Evolutionary conservation across 2,113 vertebrate species (phyloP), one percentile per base, ranked within the genome.

Genomic region (Sphaerodactylus townsendi): DNA sequence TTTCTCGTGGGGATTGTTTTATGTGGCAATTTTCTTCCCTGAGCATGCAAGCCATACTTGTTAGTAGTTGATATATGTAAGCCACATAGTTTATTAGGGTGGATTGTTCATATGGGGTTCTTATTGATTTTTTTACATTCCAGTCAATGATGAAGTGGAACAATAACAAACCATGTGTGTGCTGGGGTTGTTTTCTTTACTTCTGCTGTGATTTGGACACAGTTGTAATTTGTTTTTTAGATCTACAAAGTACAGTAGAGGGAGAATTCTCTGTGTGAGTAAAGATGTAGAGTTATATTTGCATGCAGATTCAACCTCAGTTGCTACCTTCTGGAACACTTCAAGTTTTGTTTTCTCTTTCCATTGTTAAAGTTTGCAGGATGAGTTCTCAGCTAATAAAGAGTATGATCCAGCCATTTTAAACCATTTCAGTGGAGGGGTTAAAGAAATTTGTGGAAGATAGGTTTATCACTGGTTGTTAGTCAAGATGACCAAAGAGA

Each of bases 21-120:
- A 90, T 92, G 86, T 83, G 90, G 86, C 56, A 59, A 88, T 92
- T 90, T 92, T 92, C 85, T 87, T 84, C 69, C 41, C 85, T 85
- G 83, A 91, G 87, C 85, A 64, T 88, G 85, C 86, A 90, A 84
- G 86, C 82, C 86, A 78, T 65, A 83, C 91, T 92, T 86, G 87
- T 93, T 94, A 93, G 84, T 85, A 35, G 74, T 84, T 93, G 91
- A 92, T 92, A 73, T 90, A 90, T 90, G 85, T 92, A 93, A 93
- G 88, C 74, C 83, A 91, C 77, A 3, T 88, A 80, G 82, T 93
- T 92, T 93, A 92, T 93, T 82, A 86, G 69, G 85, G 90, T 89
- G 73, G 85, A 90, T 92, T 92, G 88, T 85, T 92, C 0, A 2
- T 90, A 73, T 91, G 82, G 88, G 86, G 66, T 85, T 90, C 85